Evolutionary conservation across 2,797 vertebrate genomes (phyloP).

Genomic region (Onychomys arenicola): DNA sequence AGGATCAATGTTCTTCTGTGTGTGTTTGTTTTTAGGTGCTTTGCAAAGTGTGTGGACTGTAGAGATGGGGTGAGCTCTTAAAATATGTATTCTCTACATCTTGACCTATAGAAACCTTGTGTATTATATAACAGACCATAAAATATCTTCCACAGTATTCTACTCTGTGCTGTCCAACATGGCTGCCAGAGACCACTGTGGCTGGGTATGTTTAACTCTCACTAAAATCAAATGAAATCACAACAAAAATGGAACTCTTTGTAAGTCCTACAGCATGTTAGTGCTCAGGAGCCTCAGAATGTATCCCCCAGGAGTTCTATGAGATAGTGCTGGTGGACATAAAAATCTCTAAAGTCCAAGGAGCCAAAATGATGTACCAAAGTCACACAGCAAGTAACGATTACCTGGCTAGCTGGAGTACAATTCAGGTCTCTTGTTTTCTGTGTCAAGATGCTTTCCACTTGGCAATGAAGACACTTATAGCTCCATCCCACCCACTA

Average conservation of each 20-base stretch:
- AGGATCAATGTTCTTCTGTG: not conserved
- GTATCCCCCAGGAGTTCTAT: not conserved
- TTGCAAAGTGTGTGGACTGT: slow-evolving; percentile 7
- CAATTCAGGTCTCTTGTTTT: not conserved
- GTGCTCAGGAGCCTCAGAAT: not conserved
- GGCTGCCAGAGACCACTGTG: not conserved
- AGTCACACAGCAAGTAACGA: not conserved
- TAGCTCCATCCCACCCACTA: not conserved
- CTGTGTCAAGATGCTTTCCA: not conserved
- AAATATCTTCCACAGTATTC: not conserved
- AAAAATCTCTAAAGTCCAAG: not conserved
- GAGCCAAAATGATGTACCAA: not conserved
- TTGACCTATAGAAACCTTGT: not conserved
- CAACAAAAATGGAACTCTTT: not conserved
- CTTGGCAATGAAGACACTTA: not conserved
- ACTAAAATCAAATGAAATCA: not conserved
- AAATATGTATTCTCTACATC: not conserved
- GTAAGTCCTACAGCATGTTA: not conserved
- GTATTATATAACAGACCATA: not conserved
- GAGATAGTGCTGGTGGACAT: not conserved
- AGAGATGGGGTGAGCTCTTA: not conserved
- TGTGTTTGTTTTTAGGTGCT: not conserved
- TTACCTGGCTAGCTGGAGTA: not conserved
- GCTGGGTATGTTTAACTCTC: not conserved
- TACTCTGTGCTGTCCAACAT: not conserved